These are phyloP conservation scores for Arbacia lixula DNA, from an alignment of 53 echinoderm and acorn worm species.

Conservation along the genomic window DNA sequence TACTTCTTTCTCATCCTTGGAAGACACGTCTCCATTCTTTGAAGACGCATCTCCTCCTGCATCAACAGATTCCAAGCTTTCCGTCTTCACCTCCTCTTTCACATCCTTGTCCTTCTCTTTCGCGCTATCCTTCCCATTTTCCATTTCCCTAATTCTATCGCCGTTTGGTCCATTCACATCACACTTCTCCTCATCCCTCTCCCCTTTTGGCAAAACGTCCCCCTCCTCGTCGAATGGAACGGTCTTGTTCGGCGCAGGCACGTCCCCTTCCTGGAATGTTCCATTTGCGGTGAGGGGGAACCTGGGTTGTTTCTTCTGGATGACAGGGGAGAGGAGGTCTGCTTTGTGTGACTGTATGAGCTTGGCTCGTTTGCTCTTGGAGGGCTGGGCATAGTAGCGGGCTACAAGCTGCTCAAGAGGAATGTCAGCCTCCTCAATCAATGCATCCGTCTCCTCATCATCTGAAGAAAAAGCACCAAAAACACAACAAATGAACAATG, in stretches of 20 bases:
- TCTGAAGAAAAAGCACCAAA: conserved; percentile 57
- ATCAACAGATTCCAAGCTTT: not conserved
- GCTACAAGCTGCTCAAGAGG: conserved; percentile 91
- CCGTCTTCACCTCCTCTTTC: not conserved
- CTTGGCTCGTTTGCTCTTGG: conserved; percentile 73
- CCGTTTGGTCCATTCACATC: conserved; percentile 19
- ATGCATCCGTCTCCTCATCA: conserved; percentile 81
- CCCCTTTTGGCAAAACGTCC: conserved; percentile 21
- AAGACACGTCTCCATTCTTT: conserved; percentile 7
- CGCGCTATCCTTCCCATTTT: conserved; percentile 25
- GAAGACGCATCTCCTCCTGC: not conserved
- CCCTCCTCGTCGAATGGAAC: conserved; percentile 50
- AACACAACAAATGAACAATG: not conserved
- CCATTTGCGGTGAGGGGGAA: conserved; percentile 64
- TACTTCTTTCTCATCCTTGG: not conserved
- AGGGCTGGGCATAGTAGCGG: conserved; percentile 75
- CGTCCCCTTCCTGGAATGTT: conserved; percentile 41
- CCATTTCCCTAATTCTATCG: conserved; percentile 30
- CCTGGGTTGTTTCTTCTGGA: conserved; percentile 82
- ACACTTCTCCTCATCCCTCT: conserved; percentile 19
- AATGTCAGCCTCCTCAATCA: conserved; percentile 91
- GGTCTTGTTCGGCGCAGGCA: conserved; percentile 49
- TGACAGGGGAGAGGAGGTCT: conserved; percentile 89
- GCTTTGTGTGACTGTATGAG: conserved; percentile 78
- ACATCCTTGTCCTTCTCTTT: conserved; percentile 19